These are phyloP conservation scores for Python bivittatus DNA, from an alignment of 2,113 vertebrate species.

Conservation along the genomic window DNA sequence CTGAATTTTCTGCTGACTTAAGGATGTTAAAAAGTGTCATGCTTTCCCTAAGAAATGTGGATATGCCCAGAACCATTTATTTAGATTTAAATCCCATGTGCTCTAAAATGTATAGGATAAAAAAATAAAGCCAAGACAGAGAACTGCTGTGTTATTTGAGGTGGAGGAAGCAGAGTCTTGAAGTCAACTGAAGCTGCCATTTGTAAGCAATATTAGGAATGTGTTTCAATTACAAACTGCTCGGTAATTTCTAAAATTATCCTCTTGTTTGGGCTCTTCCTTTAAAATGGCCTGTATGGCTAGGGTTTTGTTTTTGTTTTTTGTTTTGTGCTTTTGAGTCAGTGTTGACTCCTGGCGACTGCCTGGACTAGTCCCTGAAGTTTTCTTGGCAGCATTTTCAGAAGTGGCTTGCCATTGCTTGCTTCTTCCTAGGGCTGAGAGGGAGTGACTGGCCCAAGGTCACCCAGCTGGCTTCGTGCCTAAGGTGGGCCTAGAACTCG, in stretches of 20 bases:
- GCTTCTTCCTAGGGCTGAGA: not conserved
- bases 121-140: not conserved
- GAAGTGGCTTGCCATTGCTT: not conserved
- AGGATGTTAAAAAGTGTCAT: slow-evolving; percentile 46
- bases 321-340: not conserved
- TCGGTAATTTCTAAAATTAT: slow-evolving; percentile 47
- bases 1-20: slow-evolving; percentile 61
- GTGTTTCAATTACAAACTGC: slow-evolving; percentile 41
- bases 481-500: not conserved
- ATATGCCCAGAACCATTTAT: not conserved
- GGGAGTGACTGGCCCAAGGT: not conserved
- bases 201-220: slow-evolving; percentile 50
- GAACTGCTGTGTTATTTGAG: slow-evolving; percentile 14
- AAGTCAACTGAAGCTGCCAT: slow-evolving; percentile 27
- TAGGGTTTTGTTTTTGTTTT: too few relatives aligned
- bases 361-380: not conserved
- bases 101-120: not conserved
- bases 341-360: not conserved
- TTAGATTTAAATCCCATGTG: slow-evolving; percentile 11
- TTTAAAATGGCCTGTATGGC: not conserved
- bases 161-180: slow-evolving; percentile 34
- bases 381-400: not conserved
- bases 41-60: slow-evolving; percentile 46
- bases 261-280: not conserved
- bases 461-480: not conserved